Evolutionary conservation across 2,797 vertebrate genomes (phyloP).

Genomic region (Danionella dracula): DNA sequence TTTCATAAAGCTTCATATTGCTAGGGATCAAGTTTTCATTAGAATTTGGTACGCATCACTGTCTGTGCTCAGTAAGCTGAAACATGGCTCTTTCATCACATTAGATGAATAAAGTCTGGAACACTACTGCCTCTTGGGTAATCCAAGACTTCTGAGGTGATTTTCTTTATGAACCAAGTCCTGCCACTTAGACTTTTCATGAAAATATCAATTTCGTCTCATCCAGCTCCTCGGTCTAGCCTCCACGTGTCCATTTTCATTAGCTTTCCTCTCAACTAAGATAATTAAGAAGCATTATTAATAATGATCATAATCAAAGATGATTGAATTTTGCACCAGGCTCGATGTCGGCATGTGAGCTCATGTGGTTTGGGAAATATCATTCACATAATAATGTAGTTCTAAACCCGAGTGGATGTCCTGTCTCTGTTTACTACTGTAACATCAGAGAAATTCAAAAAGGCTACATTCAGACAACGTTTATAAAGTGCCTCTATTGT

Average conservation of each 20-base stretch:
- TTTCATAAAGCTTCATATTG: constrained; percentile 42
- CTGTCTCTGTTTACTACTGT: constrained; percentile 26
- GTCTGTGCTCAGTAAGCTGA: constrained; percentile 43
- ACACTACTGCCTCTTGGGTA: constrained; percentile 28
- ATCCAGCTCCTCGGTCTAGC: constrained; percentile 37
- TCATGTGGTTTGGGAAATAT: constrained; percentile 52
- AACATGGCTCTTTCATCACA: constrained; percentile 49
- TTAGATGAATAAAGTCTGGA: constrained; percentile 41
- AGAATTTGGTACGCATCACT: constrained; percentile 41
- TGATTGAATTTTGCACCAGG: constrained; percentile 69
- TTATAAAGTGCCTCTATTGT: no score
- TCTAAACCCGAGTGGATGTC: constrained; percentile 38
- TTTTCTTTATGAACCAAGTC: constrained; percentile 36
- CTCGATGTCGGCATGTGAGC: constrained; percentile 61
- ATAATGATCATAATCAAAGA: constrained; percentile 71
- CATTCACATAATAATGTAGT: constrained; percentile 66
- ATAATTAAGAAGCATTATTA: constrained; percentile 76
- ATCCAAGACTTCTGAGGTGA: constrained; percentile 40
- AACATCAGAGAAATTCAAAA: constrained; percentile 13
- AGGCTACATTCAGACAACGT: no score
- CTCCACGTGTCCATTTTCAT: constrained; percentile 65
- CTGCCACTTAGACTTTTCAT: constrained; percentile 41
- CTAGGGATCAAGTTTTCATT: constrained; percentile 46
- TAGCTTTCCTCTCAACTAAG: constrained; percentile 66
- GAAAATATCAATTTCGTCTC: constrained; percentile 41